Evolutionary conservation across 1,140 invertebrate species (phyloP), one percentile per base, ranked within the genome.

Genomic region (Papilio xuthus): DNA sequence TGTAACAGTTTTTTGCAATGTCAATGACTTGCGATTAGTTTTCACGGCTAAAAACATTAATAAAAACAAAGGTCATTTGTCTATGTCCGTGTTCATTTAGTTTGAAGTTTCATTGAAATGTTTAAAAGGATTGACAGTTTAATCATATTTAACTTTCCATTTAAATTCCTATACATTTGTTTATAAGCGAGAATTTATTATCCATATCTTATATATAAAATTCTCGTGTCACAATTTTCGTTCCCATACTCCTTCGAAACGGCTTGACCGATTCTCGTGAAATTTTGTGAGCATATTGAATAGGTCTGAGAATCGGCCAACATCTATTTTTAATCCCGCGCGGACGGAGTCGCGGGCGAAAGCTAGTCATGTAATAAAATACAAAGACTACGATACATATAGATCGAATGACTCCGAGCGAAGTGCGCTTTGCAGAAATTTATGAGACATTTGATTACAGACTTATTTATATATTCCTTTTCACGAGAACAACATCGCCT

Each of bases 31-130:
- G 60, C 60, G 26, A 67, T 67, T 67, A 13, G 26, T 15, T 67
- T 67, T 67, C 60, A 67, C 32, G 60, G 60, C 13, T 28, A 67
- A 26, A 28, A 67, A 18, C 23, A 67, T 67, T 67, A 67, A 67
- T 67, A 67, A 60, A 60, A 60, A 67, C 60, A 67, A 67, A 67
- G 60, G 60, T 67, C 60, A 26, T 67, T 28, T 20, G 53, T 67
- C 32, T 67, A 28, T 67, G 26, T 67, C 60, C 60, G 60, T 67
- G 60, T 32, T 63, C 12, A 15, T 28, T 63, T 63, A 12, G 60
- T 32, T 28, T 63, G 60, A 15, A 3, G 26, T 63, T 63, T 63
- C 23, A 63, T 28, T 63, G 60, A 18, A 32, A 63, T 12, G 26
- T 4, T 63, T 63, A 15, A 32, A 28, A 63, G 13, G 60, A 63